phyloP scores from a whole-genome alignment of 2,888 invertebrate genomes.

The Siphonodentalium dalli region DNA sequence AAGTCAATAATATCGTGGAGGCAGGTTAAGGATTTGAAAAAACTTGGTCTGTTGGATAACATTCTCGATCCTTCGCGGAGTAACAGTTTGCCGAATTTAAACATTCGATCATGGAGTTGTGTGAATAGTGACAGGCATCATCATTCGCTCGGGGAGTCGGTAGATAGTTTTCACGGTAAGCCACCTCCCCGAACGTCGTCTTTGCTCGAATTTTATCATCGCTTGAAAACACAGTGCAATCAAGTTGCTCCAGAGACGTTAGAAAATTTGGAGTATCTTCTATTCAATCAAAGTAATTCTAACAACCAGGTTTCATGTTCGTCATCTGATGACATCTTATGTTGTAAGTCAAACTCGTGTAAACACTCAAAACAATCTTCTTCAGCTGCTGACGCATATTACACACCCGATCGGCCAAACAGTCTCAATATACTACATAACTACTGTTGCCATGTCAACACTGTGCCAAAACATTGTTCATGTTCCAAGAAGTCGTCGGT shows the following conservation, averaged over 20 bases:
- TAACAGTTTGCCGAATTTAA: conserved; percentile 49
- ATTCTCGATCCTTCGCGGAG: conserved; percentile 38
- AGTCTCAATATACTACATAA: too few relatives aligned
- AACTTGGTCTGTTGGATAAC: conserved; percentile 33
- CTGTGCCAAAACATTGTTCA: too few relatives aligned
- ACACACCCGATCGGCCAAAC: too few relatives aligned
- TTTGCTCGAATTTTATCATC: conserved; percentile 52
- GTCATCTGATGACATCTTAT: too few relatives aligned
- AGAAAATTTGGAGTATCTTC: conserved; percentile 46
- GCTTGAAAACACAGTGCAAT: conserved; percentile 46
- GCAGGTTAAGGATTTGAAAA: conserved; percentile 42
- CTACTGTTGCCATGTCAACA: too few relatives aligned
- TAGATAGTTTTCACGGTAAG: conserved; percentile 47
- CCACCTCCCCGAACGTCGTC: conserved; percentile 51
- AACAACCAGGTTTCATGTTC: too few relatives aligned
- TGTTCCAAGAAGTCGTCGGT: too few relatives aligned
- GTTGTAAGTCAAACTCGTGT: too few relatives aligned
- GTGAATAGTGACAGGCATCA: too few relatives aligned
- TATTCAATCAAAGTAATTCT: conserved; percentile 38
- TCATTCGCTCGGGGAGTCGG: conserved; percentile 34
- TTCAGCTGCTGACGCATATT: too few relatives aligned
- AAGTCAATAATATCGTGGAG: conserved; percentile 42
- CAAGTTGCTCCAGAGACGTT: conserved; percentile 51
- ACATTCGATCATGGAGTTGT: conserved; percentile 32
- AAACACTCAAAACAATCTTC: too few relatives aligned